Evolutionary conservation across 92 coral and sea anemone genomes (phyloP).

Genomic region (Palythoa heliodiscus): DNA sequence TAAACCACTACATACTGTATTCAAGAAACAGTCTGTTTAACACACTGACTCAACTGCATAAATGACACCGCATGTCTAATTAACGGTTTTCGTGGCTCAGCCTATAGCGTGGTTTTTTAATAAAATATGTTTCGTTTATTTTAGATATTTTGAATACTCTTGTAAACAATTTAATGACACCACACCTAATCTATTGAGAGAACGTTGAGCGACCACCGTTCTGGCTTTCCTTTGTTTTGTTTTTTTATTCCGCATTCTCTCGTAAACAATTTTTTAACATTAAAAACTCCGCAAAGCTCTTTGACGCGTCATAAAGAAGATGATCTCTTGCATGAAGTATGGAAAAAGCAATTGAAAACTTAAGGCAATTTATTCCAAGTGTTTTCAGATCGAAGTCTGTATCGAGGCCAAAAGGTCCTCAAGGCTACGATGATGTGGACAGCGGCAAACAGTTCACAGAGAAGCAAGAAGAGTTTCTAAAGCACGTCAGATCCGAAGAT

Average conservation of each 20-base stretch:
- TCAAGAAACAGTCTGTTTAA: too few relatives aligned
- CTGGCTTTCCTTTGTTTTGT: neutral
- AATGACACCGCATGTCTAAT: too few relatives aligned
- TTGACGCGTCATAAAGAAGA: neutral
- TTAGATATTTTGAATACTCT: too few relatives aligned
- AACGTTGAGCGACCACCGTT: too few relatives aligned
- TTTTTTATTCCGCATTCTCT: neutral
- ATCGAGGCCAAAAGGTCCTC: conserved; percentile 1
- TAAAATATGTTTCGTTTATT: too few relatives aligned
- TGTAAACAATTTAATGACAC: too few relatives aligned
- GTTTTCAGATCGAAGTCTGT: conserved; percentile 15
- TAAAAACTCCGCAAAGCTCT: neutral
- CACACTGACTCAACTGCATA: too few relatives aligned
- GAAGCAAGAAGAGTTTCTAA: conserved; percentile 43
- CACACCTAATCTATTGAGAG: too few relatives aligned
- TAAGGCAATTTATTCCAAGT: conserved; percentile 25
- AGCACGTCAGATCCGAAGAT: conserved; percentile 37
- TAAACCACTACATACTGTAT: too few relatives aligned
- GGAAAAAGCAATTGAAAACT: conserved; percentile 13
- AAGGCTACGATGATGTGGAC: conserved; percentile 45
- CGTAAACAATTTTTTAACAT: neutral
- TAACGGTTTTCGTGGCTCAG: too few relatives aligned
- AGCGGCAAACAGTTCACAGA: conserved; percentile 25
- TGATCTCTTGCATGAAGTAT: neutral
- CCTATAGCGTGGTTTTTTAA: too few relatives aligned